Conservation (phyloP, 2,797 vertebrate species). For the Bryconaethiops microstoma region DNA sequence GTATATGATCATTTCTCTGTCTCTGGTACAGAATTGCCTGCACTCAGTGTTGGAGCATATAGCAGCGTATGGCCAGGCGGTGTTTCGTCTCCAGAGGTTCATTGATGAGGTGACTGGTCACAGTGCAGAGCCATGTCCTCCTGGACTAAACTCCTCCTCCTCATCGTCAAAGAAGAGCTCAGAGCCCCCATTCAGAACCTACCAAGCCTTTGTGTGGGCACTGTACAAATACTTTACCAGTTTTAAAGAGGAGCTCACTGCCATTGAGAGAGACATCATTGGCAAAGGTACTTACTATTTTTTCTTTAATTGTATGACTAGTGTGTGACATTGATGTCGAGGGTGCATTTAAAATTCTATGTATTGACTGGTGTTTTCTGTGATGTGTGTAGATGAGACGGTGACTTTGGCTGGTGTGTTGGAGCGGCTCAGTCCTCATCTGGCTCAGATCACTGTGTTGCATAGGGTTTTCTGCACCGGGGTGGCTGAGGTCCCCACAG, state of each 20-base stretch:
- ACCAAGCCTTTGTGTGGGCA: constrained; percentile 97
- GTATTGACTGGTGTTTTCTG: background rate
- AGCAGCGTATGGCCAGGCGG: constrained; percentile 92
- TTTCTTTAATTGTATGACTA: background rate
- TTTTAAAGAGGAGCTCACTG: constrained; percentile 92
- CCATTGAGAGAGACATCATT: constrained; percentile 90
- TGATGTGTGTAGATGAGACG: constrained; percentile 82
- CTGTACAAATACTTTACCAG: constrained; percentile 94
- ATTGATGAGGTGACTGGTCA: constrained; percentile 96
- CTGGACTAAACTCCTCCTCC: constrained; percentile 71
- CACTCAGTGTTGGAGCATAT: constrained; percentile 91
- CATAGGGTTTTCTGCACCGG: constrained; percentile 96
- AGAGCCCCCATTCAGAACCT: constrained; percentile 93
- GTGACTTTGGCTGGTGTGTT: constrained; percentile 89
- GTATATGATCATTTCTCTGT: background rate
- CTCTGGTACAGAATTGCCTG: constrained; percentile 83
- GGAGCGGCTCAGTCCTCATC: constrained; percentile 86
- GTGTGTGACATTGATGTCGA: background rate
- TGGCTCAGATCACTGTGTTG: constrained; percentile 92
- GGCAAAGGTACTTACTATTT: constrained; percentile 79
- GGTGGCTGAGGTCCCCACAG: constrained; percentile 93
- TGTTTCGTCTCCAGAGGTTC: constrained; percentile 91
- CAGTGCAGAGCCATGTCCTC: constrained; percentile 76
- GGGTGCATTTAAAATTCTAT: background rate
- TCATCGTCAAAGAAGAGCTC: constrained; percentile 79